Evolutionary conservation across 2,888 invertebrate species (phyloP), one percentile per base, ranked within the genome.

Genomic region (Eudasyphora cyanicolor): DNA sequence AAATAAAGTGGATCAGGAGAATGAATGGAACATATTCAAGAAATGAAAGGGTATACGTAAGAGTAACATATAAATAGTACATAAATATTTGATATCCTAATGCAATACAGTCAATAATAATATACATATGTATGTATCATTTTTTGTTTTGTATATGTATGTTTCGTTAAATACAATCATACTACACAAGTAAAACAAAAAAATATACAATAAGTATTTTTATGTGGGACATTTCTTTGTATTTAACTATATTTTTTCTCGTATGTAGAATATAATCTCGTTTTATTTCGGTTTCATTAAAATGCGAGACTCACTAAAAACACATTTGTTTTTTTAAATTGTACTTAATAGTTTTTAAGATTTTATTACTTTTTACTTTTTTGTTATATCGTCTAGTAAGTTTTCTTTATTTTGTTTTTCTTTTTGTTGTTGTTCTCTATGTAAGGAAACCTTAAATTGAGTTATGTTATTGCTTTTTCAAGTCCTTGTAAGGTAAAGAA

Each of bases 401-500:
- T 67, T 24, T 38, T 14, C 14, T 67, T 42, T 67, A 42, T 19
- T 69, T 60, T 45, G 49, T 49, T 49, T 42, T 17, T 62, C 2
- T 42, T 62, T 17, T 62, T 2, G 4, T 62, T 62, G 29, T n/a
- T 62, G 21, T 67, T 42, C 35, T 42, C 35, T 67, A 38, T 42
- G 42, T 79, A 76, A 38, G 67, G 82, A 82, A 82, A 82, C 79
- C 82, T 82, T 82, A 75, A 67, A 67, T 71, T 75, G 71, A 73
- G 76, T 76, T 79, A 62, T 75, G 5, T 82, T 82, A 79, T 82
- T 82, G 82, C 82, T 82, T 82, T 75, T 79, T n/a, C 17, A 57
- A 79, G 71, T 79, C 57, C 64, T 79, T 54, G 64, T 73, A 27
- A 73, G 49, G 76, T 57, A 79, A 74, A 60, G 64, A 70, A 45